Conservation (phyloP, 2,113 vertebrate species). For the Alethe castanea region DNA sequence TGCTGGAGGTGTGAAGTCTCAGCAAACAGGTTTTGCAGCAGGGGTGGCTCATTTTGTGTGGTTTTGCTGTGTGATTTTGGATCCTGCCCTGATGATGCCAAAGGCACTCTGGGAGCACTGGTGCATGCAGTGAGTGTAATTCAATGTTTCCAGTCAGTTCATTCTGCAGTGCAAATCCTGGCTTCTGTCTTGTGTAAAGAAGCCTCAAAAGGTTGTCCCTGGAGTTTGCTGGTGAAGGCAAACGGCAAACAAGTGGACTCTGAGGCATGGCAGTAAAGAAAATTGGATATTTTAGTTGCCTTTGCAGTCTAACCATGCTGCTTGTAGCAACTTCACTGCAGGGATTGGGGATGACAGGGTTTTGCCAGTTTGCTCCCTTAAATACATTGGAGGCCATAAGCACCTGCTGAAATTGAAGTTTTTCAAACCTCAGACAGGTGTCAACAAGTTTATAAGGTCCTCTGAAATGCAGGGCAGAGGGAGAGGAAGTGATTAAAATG, state of each 20-base stretch:
- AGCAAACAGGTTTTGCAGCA: background rate
- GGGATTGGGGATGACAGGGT: background rate
- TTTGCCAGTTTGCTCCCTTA: background rate
- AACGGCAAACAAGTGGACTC: background rate
- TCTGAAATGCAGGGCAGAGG: background rate
- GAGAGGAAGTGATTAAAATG: background rate
- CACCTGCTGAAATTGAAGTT: slow-evolving; percentile 21
- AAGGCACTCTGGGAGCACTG: background rate
- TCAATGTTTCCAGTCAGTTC: background rate
- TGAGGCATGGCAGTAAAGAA: background rate
- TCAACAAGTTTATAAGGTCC: slow-evolving; percentile 24
- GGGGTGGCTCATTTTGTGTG: background rate
- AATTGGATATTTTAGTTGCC: background rate
- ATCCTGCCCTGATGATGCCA: background rate
- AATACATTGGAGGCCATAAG: background rate
- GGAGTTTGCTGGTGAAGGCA: background rate
- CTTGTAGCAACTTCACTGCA: background rate
- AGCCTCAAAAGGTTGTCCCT: background rate
- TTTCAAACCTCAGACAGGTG: slow-evolving; percentile 24
- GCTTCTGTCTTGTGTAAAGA: background rate
- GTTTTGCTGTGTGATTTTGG: background rate
- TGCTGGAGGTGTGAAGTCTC: background rate
- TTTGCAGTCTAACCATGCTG: background rate
- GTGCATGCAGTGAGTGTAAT: background rate
- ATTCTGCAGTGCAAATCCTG: background rate